These are phyloP conservation scores for Dasyprocta punctata DNA, from an alignment of 2,113 vertebrate genomes.

Conservation along the genomic window DNA sequence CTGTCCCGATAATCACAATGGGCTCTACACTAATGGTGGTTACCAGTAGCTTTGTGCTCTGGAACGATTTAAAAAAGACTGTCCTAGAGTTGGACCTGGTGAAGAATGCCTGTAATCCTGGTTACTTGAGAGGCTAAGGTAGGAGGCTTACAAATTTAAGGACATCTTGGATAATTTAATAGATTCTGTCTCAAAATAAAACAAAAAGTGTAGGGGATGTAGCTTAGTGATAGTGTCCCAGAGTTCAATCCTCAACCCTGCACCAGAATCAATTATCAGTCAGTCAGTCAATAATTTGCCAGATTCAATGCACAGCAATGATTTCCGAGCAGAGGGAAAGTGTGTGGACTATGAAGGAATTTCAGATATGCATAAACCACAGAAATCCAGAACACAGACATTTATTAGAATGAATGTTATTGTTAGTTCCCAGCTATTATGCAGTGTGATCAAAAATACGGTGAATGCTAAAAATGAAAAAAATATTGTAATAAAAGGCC, in stretches of 20 bases:
- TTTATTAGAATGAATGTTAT: conserved; percentile 60
- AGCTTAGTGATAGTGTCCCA: not conserved
- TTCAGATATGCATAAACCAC: conserved; percentile 76
- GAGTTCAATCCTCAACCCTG: not conserved
- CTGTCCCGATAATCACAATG: conserved; percentile 94
- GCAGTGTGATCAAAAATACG: not conserved
- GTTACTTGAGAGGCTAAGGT: not conserved
- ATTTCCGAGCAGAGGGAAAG: conserved; percentile 90
- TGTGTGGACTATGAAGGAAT: conserved; percentile 93
- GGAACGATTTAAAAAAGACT: not conserved
- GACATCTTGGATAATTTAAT: not conserved
- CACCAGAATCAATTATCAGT: not conserved
- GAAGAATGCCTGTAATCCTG: not conserved
- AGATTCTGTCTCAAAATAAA: not conserved
- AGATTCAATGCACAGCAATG: conserved; percentile 88
- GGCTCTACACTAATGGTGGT: conserved; percentile 92
- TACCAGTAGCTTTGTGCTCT: conserved; percentile 92
- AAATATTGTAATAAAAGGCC: not conserved
- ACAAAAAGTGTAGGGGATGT: not conserved
- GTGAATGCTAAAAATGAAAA: not conserved
- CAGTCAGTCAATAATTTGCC: not conserved
- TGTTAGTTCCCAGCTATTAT: not conserved
- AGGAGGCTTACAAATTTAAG: not conserved
- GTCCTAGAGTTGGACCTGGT: not conserved
- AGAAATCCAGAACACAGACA: conserved; percentile 82